phyloP scores from a whole-genome alignment of 2,797 vertebrate species.

The Stomatorhinus walkeri region DNA sequence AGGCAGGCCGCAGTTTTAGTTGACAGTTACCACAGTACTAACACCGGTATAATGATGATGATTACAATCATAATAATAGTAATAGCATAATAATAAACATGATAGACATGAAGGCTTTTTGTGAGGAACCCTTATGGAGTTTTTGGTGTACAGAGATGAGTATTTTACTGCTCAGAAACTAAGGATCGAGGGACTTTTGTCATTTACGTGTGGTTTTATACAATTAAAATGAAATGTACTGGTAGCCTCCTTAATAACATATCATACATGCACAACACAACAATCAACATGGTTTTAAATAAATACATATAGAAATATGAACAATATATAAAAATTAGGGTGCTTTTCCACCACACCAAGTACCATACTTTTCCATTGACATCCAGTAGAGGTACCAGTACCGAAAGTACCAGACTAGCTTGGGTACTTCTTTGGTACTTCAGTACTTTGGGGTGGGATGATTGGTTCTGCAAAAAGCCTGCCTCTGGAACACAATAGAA shows the following conservation, averaged over 20 bases:
- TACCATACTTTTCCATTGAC: background rate
- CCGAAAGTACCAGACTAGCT: background rate
- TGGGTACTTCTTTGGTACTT: background rate
- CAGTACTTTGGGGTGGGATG: background rate
- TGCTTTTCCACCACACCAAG: background rate
- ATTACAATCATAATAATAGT: background rate
- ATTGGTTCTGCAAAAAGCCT: background rate
- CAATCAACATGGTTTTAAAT: background rate
- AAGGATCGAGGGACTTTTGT: background rate
- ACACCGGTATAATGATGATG: background rate
- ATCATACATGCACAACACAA: background rate
- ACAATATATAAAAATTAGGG: background rate
- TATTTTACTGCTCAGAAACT: background rate
- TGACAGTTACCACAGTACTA: background rate
- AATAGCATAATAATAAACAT: background rate
- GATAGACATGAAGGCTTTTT: background rate
- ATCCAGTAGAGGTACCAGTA: background rate
- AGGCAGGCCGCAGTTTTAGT: background rate
- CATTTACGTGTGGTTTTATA: background rate
- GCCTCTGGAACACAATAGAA: background rate
- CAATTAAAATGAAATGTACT: background rate
- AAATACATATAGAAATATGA: background rate
- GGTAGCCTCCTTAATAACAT: background rate
- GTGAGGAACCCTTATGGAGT: background rate
- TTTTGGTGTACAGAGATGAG: background rate